These are phyloP conservation scores for Probaryconus sp. DNA, from an alignment of 1,140 invertebrate genomes.

Conservation along the genomic window DNA sequence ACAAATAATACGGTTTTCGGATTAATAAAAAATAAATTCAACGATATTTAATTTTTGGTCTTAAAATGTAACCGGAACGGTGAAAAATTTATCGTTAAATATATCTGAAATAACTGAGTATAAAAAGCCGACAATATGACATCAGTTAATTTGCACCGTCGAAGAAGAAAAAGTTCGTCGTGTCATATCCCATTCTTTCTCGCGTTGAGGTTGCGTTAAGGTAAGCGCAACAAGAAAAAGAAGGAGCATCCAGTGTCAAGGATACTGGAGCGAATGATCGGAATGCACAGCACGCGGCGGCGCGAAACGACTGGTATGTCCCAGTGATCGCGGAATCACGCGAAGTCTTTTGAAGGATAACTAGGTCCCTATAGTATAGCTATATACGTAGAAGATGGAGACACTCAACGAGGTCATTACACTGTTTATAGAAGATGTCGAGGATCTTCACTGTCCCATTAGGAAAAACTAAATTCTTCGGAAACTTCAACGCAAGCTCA, in stretches of 20 bases:
- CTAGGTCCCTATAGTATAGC: constrained; percentile 51
- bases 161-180: constrained; percentile 39
- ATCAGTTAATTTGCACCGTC: constrained; percentile 58
- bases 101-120: constrained; percentile 16
- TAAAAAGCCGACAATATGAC: constrained; percentile 46
- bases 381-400: constrained; percentile 59
- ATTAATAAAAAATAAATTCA: too few relatives aligned
- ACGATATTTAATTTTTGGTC: too few relatives aligned
- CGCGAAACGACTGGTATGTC: constrained; percentile 59
- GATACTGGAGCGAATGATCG: constrained; percentile 59
- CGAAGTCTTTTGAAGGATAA: constrained; percentile 61
- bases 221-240: constrained; percentile 53
- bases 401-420: constrained; percentile 54
- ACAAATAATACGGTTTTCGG: too few relatives aligned
- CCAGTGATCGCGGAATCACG: constrained; percentile 59
- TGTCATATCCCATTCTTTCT: constrained; percentile 56
- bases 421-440: constrained; percentile 46
- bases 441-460: constrained; percentile 35
- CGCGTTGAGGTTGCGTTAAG: constrained; percentile 46
- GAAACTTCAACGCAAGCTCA: constrained; percentile 1
- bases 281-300: constrained; percentile 57
- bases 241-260: constrained; percentile 57
- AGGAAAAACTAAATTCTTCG: constrained; percentile 32
- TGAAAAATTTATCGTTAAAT: constrained; percentile 35
- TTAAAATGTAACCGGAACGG: too few relatives aligned